Evolutionary conservation across 2,797 vertebrate species (phyloP), one percentile per base, ranked within the genome.

Genomic region (Pogonophryne albipinna): DNA sequence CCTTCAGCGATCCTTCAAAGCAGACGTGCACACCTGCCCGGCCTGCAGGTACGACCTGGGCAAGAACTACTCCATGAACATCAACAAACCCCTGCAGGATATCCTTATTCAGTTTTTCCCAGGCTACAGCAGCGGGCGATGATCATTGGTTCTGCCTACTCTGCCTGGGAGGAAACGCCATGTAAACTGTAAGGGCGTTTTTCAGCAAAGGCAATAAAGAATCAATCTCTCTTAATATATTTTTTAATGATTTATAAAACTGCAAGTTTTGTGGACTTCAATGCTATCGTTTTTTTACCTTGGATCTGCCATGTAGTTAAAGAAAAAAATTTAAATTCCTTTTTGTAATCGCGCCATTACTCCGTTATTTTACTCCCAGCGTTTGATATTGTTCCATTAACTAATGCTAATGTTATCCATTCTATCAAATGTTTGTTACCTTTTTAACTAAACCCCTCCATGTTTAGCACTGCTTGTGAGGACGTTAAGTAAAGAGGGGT

Each of bases 91-190:
- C 0, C 95, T 99, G 89, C 98, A 99, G 92, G 91, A 90, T 53
- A 72, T 99, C 71, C 95, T 99, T 62, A 94, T 23, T 86, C 97
- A 97, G 94, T 96, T 99, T 92, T 99, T 99, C 89, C 98, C 98
- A 0, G 98, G 98, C 55, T 99, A 99, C 27, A 98, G 95, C 95
- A 98, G 89, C 0, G 98, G 98, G 41, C 96, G 97, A 92, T 99
- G 97, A 97, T 96, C 82, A 77, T 76, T 71, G 79, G 59, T 69
- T 79, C 79, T 61, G 71, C 60, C 70, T 46, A 49, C 52, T 80
- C 53, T 56, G 61, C 64, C 74, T 60, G 65, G 2, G 53, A 87
- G 79, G 75, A 88, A 74, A 63, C 38, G 19, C 20, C 51, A 90
- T 85, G 79, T 74, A 87, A 93, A 93, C 91, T 91, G 83, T 87